Percentiles rank a stretch among this genome's conserved stretches.
These are phyloP conservation scores for Bombus confusus DNA, from an alignment of 1,140 invertebrate genomes.

Conservation along the genomic window DNA sequence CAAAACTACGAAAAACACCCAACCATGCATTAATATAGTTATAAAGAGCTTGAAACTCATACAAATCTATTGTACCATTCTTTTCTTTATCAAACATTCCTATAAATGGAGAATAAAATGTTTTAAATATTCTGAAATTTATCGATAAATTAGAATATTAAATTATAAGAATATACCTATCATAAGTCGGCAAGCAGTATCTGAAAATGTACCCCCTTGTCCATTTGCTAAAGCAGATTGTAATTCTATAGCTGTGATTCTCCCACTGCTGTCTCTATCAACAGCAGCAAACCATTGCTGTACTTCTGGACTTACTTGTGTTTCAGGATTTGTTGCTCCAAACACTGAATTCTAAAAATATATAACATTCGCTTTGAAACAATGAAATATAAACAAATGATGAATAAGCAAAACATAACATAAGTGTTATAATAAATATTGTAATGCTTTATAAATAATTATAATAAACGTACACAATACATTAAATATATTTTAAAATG, in stretches of 20 bases:
- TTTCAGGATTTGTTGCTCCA: conserved; percentile 30
- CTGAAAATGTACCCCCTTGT: conserved; percentile 92
- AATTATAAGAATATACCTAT: conserved; percentile 86
- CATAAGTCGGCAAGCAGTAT: conserved; percentile 93
- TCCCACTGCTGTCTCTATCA: conserved; percentile 91
- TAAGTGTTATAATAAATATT: neutral
- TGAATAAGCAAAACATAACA: too few relatives aligned
- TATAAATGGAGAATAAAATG: conserved; percentile 64
- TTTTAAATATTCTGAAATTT: conserved; percentile 9
- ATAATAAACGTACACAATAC: neutral
- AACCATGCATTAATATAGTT: conserved; percentile 96
- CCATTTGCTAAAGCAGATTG: conserved; percentile 92
- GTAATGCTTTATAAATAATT: neutral
- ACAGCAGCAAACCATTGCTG: conserved; percentile 92
- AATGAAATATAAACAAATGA: neutral
- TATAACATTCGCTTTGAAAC: neutral
- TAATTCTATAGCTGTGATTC: conserved; percentile 90
- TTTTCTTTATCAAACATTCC: conserved; percentile 95
- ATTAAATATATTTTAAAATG: neutral
- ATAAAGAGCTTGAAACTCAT: conserved; percentile 94
- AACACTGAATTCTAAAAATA: conserved; percentile 48
- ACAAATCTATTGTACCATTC: conserved; percentile 92
- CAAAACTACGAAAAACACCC: conserved; percentile 90
- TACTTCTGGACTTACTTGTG: conserved; percentile 85
- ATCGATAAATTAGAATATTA: neutral